Evolutionary conservation across 2,797 vertebrate species (phyloP), one percentile per base, ranked within the genome.

Genomic region (Rhabdomys pumilio): DNA sequence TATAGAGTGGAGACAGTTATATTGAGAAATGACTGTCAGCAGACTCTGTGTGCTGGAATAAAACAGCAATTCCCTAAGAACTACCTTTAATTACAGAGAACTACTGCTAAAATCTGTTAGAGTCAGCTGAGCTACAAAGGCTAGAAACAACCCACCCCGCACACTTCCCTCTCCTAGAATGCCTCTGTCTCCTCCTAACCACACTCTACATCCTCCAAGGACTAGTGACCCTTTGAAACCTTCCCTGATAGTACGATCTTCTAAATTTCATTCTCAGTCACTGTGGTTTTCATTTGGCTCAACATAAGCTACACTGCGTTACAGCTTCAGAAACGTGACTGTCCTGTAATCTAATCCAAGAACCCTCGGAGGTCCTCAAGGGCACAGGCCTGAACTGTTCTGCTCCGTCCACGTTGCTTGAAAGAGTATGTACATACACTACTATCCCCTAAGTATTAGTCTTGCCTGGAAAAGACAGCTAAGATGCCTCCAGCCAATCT

Each of bases 231-330:
- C 29, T 87, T 53, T 96, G 82, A 92, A 83, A 10, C 8, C 50
- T 87, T 92, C 95, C 41, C 53, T 93, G 77, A 44, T 80, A 55
- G 20, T 29, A 88, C 53, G 72, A 82, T 76, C 59, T 80, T 86
- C 69, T 89, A 86, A 90, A 76, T 93, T 93, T 96, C 31, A 73
- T 93, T 73, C 80, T 85, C 57, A 75, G 38, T 91, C 67, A 94
- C 59, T 63, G 44, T 90, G 61, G 29, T 29, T 73, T 59, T 93
- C 50, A 80, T 53, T 84, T 79, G 73, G 82, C 3, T 93, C 79
- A 94, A 89, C 24, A 83, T 65, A 97, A 93, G 83, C 77, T 69
- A 84, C 2, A n/a, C 26, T 61, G 22, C 61, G 26, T 69, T 85
- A 0, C 20, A 91, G 38, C 38, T 90, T 81, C 61, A 29, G 93